Evolutionary conservation across 2,113 vertebrate species (phyloP), one percentile per base, ranked within the genome.

Genomic region (Lethenteron reissneri): DNA sequence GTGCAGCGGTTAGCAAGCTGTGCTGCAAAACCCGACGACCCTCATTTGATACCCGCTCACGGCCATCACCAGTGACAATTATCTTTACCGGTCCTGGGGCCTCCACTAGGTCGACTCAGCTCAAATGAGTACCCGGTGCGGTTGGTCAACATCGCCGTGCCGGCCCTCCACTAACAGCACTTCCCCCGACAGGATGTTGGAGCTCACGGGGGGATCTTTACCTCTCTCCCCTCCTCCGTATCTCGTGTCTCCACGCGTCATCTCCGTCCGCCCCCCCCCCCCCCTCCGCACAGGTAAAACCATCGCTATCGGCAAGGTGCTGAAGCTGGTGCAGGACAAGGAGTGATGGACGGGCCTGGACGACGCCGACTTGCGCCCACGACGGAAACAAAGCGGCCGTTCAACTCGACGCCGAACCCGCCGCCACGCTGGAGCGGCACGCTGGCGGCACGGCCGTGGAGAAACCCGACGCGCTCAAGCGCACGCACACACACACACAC

Each of bases 291-390:
- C 81, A 99, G 94, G 94, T 75, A 99, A 99, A 82, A 99, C 94
- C 75, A 99, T 99, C 81, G 94, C 94, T 79, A 96, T 99, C 78
- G 94, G 94, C 80, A 99, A 99, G 85, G 94, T 99, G 83, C 83
- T 99, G 86, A 99, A 99, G 87, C 84, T 99, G 85, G 90, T 99
- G 83, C 88, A 92, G 77, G 94, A 99, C 80, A 99, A 97, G 86
- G 94, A 99, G 86, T 99, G 89, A 91, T 25, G 25, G 25, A 25
- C 25, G 3, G 25, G 25, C 25, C 25, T 25, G 25, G 25, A 25
- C 25, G 25, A 25, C 25, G 25, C 25, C 25, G 25, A 25, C 25
- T 25, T 25, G 25, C 25, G 25, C 25, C 25, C 25, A 25, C 25
- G 2, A 25, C 25, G 25, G 25, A 25, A 25, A 25, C 25, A 25